phyloP scores from a whole-genome alignment of 2,797 vertebrate genomes.

The Melopsittacus undulatus region DNA sequence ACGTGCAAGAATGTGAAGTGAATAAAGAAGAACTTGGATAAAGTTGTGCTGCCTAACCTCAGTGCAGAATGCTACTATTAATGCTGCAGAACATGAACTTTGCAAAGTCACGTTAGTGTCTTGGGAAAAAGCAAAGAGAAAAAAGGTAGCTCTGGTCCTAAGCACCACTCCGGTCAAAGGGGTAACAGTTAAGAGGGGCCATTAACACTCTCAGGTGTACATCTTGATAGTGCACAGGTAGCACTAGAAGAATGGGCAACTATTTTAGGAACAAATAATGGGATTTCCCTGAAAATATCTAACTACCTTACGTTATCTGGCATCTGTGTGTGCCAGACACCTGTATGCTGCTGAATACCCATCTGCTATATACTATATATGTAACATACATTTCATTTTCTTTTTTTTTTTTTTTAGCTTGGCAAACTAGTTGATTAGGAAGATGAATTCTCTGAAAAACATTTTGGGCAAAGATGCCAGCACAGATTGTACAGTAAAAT shows the following conservation, averaged over 20 bases:
- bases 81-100: background rate
- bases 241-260: background rate
- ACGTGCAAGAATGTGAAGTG: background rate
- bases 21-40: background rate
- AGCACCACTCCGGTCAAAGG: background rate
- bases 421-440: conserved; percentile 50
- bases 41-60: background rate
- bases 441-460: conserved; percentile 53
- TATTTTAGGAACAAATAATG: background rate
- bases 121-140: background rate
- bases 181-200: background rate
- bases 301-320: background rate
- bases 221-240: background rate
- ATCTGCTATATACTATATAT: conserved; percentile 32
- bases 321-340: conserved; percentile 35
- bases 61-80: background rate
- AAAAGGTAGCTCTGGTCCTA: background rate
- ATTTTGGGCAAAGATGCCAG: conserved; percentile 51
- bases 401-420: conserved; percentile 15
- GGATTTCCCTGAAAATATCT: conserved; percentile 23
- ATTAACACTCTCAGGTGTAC: background rate
- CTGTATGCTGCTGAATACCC: conserved; percentile 32
- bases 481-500: conserved; percentile 62
- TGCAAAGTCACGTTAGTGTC: background rate
- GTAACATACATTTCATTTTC: background rate